A percentile compares a stretch with the other conserved stretches of the same genome.
Conservation (phyloP, 1,140 invertebrate genomes). For the Littorina saxatilis region DNA sequence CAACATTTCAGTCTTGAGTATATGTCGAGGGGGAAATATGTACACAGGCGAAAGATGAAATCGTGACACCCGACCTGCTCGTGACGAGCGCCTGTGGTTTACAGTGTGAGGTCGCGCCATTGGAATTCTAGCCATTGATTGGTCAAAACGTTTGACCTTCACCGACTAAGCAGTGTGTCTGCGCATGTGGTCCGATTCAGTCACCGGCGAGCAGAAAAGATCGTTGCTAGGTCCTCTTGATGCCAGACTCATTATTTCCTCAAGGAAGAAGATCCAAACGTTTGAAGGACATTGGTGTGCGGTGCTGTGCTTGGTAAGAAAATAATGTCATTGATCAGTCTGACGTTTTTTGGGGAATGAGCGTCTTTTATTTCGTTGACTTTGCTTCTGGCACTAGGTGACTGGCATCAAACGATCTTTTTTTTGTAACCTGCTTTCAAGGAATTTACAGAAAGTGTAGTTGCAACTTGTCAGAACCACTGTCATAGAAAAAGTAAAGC, state of each 20-base stretch:
- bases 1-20: background rate
- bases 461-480: too few relatives aligned
- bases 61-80: too few relatives aligned
- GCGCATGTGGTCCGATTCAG: slow-evolving; percentile 28
- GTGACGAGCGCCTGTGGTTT: background rate
- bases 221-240: slow-evolving; percentile 8
- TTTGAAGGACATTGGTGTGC: too few relatives aligned
- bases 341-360: too few relatives aligned
- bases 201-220: slow-evolving; percentile 11
- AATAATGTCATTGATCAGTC: too few relatives aligned
- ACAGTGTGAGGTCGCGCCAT: slow-evolving; percentile 25
- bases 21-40: too few relatives aligned
- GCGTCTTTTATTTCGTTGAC: background rate
- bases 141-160: background rate
- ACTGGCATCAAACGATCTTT: background rate
- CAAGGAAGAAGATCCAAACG: background rate
- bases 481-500: too few relatives aligned
- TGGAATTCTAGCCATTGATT: background rate
- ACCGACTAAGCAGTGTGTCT: slow-evolving; percentile 5
- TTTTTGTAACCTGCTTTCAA: background rate
- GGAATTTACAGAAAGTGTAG: too few relatives aligned
- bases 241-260: background rate
- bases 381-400: background rate
- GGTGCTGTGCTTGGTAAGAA: too few relatives aligned
- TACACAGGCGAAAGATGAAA: too few relatives aligned